Evolutionary conservation across 1,140 invertebrate species (phyloP), one percentile per base, ranked within the genome.

Genomic region (Cydia amplana): DNA sequence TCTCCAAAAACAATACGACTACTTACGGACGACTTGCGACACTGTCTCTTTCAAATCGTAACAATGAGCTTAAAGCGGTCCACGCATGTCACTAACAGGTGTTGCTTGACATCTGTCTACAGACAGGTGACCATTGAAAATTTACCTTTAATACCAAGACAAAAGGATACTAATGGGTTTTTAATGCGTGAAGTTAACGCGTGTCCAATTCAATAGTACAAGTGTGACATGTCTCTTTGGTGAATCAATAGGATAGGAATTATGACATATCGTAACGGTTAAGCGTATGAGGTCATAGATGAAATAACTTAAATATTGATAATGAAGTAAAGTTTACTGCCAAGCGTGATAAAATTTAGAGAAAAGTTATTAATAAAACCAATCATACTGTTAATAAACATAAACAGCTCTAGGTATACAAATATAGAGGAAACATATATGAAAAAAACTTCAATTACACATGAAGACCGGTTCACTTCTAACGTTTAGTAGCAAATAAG

Each of bases 141-240:
- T 70, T 36, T 16, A 70, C 65, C 65, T 70, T 70, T 70, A 70
- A 40, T 40, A 32, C 65, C 43, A 18, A 70, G 65, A 70, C 65
- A 70, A 70, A 36, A 70, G 65, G n/a, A 18, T 18, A 40, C 65
- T 70, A 70, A 70, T 70, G 65, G n/a, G n/a, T 70, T 67, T 43
- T 70, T 70, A 70, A 70, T 70, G 65, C 65, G 28, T 32, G 16
- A 23, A 67, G 12, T 23, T 67, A 67, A 67, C 9, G 64, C 28
- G 36, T 70, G 65, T n/a, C 5, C 4, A 70, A n/a, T 70, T n/a
- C 32, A 70, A 40, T 40, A 70, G 32, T 18, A 40, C 32, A 36
- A 70, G 23, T 70, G 36, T 70, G 65, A 70, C 65, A 70, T 70
- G 18, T 70, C n/a, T 20, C 65, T n/a, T 67, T 70, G 65, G 43